Conservation (phyloP, 1,140 invertebrate species). For the Lepidostoma basale region DNA sequence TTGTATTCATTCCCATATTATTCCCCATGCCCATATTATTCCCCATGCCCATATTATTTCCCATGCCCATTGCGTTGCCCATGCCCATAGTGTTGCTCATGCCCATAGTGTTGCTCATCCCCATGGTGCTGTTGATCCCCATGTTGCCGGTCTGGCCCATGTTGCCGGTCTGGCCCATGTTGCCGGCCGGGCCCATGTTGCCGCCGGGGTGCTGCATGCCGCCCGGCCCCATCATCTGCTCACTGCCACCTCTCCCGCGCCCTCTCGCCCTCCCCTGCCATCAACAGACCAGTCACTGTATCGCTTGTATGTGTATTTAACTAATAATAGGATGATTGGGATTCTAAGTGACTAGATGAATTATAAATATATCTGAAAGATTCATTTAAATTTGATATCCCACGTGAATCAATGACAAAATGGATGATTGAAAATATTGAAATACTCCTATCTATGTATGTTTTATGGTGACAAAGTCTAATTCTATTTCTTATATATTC, state of each 20-base stretch:
- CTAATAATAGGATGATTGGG: no score
- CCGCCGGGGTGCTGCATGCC: slow-evolving; percentile 21
- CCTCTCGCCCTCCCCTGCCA: slow-evolving; percentile 53
- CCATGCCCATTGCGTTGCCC: slow-evolving; percentile 18
- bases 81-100: slow-evolving; percentile 9
- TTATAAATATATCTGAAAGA: no score
- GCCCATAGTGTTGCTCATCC: slow-evolving; percentile 13
- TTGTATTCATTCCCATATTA: slow-evolving; percentile 1
- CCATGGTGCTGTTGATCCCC: slow-evolving; percentile 30
- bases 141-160: slow-evolving; percentile 26
- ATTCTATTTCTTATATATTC: no score
- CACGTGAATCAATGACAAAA: no score
- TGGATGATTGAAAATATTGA: no score
- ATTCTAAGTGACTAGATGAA: no score
- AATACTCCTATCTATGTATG: no score
- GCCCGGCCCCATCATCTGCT: slow-evolving; percentile 19
- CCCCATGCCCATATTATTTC: slow-evolving; percentile 22
- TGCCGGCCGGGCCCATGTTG: slow-evolving; percentile 15
- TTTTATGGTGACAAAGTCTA: no score
- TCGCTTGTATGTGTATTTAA: slow-evolving; percentile 15
- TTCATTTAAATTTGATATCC: no score
- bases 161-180: background rate
- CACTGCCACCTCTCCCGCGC: slow-evolving; percentile 53
- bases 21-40: background rate
- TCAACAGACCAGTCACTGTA: slow-evolving; percentile 29